phyloP scores from a whole-genome alignment of 1,140 invertebrate species.

The Hycleus cichorii region DNA sequence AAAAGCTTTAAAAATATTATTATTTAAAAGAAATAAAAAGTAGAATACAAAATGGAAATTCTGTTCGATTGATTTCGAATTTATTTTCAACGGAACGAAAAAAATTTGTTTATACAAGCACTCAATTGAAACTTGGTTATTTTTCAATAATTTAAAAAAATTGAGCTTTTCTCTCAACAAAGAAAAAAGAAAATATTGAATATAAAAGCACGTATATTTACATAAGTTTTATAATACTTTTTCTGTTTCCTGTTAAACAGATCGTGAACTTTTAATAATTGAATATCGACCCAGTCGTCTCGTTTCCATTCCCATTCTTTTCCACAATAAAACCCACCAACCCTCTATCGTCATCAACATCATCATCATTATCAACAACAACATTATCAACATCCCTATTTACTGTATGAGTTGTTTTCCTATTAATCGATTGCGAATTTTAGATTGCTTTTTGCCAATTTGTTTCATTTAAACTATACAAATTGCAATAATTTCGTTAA shows the following conservation, averaged over 20 bases:
- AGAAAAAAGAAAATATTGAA: too few relatives aligned
- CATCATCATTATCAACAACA: not conserved
- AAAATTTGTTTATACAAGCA: too few relatives aligned
- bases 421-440: slow-evolving; percentile 21
- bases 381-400: slow-evolving; percentile 4
- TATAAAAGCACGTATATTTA: slow-evolving; percentile 1
- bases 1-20: too few relatives aligned
- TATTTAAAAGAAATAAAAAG: too few relatives aligned
- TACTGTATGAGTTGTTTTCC: slow-evolving; percentile 24
- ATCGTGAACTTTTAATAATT: slow-evolving; percentile 25
- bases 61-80: too few relatives aligned
- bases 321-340: too few relatives aligned
- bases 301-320: not conserved
- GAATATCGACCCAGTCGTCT: slow-evolving; percentile 18
- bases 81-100: too few relatives aligned
- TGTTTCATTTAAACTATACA: slow-evolving; percentile 1
- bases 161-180: too few relatives aligned
- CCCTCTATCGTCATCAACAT: not conserved
- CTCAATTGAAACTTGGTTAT: too few relatives aligned
- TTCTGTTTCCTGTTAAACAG: slow-evolving; percentile 16
- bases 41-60: too few relatives aligned
- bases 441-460: slow-evolving; percentile 9
- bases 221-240: slow-evolving; percentile 12
- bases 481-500: slow-evolving; percentile 1
- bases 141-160: too few relatives aligned